Evolutionary conservation across 2,113 vertebrate genomes (phyloP).

Genomic region (Pseudolaguvia tuberculata): DNA sequence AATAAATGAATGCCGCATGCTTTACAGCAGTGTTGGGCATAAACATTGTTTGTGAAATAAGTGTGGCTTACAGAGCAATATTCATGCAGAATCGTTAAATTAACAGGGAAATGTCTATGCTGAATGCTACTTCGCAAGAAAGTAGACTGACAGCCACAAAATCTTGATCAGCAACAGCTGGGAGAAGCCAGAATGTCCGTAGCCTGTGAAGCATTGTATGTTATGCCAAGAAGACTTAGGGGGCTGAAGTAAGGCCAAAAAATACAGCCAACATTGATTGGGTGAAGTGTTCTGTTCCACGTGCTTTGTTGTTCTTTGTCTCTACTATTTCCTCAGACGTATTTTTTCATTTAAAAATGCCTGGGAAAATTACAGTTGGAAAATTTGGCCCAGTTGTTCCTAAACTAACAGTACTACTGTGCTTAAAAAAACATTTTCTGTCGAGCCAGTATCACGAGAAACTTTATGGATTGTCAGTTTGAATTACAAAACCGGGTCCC

Average conservation of each 20-base stretch:
- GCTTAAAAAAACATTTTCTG: background rate
- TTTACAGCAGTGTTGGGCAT: conserved; percentile 21
- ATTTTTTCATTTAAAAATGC: background rate
- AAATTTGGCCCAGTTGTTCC: background rate
- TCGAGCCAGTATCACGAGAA: background rate
- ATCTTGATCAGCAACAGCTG: conserved; percentile 44
- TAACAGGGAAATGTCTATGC: conserved; percentile 5
- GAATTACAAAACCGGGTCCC: background rate
- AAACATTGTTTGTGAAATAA: no score
- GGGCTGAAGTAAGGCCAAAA: conserved; percentile 29
- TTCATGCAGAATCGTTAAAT: conserved; percentile 10
- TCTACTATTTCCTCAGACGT: conserved; percentile 9
- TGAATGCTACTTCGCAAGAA: background rate
- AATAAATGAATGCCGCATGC: background rate
- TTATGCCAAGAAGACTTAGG: conserved; percentile 35
- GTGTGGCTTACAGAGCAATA: conserved; percentile 8
- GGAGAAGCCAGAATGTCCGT: conserved; percentile 35
- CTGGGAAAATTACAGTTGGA: conserved; percentile 12
- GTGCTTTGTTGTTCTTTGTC: conserved; percentile 2
- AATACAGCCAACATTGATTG: conserved; percentile 24
- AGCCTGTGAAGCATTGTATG: conserved; percentile 24
- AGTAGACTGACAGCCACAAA: conserved; percentile 31
- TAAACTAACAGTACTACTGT: background rate
- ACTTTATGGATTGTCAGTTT: background rate
- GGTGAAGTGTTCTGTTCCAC: background rate